These are phyloP conservation scores for Pseudorectes ferrugineus DNA, from an alignment of 2,113 vertebrate species.

Conservation along the genomic window DNA sequence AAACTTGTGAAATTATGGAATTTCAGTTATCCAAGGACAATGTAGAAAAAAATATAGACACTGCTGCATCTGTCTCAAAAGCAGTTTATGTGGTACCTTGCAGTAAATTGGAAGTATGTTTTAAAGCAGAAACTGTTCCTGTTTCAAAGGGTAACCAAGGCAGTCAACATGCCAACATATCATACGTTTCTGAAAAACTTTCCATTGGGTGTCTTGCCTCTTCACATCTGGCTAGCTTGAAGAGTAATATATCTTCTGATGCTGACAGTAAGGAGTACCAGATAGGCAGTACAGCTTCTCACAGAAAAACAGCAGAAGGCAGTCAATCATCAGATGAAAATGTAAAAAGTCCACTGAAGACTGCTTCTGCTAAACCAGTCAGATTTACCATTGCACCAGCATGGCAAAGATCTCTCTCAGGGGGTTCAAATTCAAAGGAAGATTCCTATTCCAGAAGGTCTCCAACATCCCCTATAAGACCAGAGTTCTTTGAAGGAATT, in stretches of 20 bases:
- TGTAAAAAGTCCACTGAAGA: not conserved
- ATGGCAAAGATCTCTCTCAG: constrained; percentile 75
- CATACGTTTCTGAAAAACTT: not conserved
- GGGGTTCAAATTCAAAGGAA: constrained; percentile 28
- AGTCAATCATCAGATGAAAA: not conserved
- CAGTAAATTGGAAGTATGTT: not conserved
- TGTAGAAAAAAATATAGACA: not conserved
- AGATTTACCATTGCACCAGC: constrained; percentile 72
- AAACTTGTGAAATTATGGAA: not conserved
- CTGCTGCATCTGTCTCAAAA: not conserved
- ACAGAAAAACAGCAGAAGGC: not conserved
- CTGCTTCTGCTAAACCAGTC: constrained; percentile 34
- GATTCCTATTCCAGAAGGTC: constrained; percentile 33
- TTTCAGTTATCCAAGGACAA: not conserved
- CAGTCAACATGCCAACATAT: not conserved
- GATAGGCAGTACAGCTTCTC: not conserved
- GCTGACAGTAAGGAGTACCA: not conserved
- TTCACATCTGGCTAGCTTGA: not conserved
- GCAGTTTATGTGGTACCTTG: not conserved
- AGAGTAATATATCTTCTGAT: not conserved
- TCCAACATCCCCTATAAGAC: not conserved
- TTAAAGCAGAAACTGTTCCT: not conserved
- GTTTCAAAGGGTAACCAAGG: not conserved
- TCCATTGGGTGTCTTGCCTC: not conserved
- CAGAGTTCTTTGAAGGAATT: constrained; percentile 44